Evolutionary conservation across 2,797 vertebrate species (phyloP).

Genomic region (Hoplostethus atlanticus): DNA sequence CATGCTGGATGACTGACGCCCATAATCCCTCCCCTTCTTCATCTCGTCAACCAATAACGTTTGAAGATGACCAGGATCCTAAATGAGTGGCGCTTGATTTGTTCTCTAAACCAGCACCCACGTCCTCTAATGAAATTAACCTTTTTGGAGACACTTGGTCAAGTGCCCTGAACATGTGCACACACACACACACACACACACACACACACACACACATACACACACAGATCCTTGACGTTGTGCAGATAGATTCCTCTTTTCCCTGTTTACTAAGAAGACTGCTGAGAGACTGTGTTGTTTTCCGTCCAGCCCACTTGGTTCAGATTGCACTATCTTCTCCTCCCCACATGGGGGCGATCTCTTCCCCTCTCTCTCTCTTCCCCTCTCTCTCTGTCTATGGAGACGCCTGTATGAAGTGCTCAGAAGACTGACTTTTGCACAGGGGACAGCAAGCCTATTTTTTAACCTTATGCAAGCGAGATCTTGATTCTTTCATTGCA

Average conservation of each 20-base stretch:
- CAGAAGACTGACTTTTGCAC: conserved; percentile 68
- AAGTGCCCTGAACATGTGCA: conserved; percentile 16
- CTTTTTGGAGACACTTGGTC: conserved; percentile 35
- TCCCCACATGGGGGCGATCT: conserved; percentile 63
- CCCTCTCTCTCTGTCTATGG: not conserved
- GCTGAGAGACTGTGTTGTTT: conserved; percentile 5
- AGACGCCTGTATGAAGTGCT: conserved; percentile 57
- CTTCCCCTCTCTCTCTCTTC: conserved; percentile 31
- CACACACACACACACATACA: not conserved
- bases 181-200: too few relatives aligned
- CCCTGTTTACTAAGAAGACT: conserved; percentile 23
- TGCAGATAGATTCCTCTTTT: not conserved
- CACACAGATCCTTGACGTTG: conserved; percentile 10
- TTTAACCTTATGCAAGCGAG: conserved; percentile 75
- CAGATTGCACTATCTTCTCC: conserved; percentile 78
- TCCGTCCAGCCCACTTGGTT: conserved; percentile 71
- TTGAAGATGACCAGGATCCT: conserved; percentile 41
- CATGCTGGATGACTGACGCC: conserved; percentile 66
- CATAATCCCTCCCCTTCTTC: conserved; percentile 49
- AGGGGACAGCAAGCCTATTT: conserved; percentile 71
- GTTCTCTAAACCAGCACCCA: conserved; percentile 18
- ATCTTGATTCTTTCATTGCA: conserved; percentile 52
- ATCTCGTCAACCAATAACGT: conserved; percentile 12
- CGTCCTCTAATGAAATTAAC: conserved; percentile 17
- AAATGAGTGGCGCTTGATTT: conserved; percentile 35